Base-by-base conservation (phyloP, 2,113 vertebrate species). In the Ictalurus furcatus region DNA sequence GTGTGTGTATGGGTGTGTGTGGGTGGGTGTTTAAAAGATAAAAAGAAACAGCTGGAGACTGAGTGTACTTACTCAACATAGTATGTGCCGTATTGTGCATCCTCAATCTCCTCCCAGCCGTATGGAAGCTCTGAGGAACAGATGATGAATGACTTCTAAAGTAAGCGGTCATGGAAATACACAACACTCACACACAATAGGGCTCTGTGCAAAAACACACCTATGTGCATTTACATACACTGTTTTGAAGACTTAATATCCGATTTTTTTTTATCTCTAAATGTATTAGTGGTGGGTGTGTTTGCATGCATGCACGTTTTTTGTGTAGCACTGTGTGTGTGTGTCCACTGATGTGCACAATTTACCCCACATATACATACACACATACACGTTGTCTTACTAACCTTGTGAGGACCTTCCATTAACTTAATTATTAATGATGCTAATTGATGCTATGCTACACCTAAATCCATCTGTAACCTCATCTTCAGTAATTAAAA, bases 91-190 rank as follows among this genome's bases (percentile, higher is more conserved):
- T 97, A 99, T 69, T 99, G 98, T 67, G 98, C 97, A 88, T 99
- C 98, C 90, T 98, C 97, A 87, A 99, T 99, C 95, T 97, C 98
- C 94, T 99, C 98, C 98, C 98, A 99, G 85, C 98, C 98, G 44
- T 99, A 99, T 59, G 98, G 98, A 94, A 99, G 97, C 92, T 99
- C 98, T 99, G 91, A 73, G 87, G 63, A 90, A 40, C 16, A n/a
- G 85, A 65, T 37, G 80, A 67, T 78, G 80, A 85, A 85, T 8
- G 23, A 85, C 61, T 48, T 89, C 65, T 44, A 14, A 83, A 84
- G 76, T 44, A 81, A 6, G 61, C 59, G 37, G 37, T 30, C 76
- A 83, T 88, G 83, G 54, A 65, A 90, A 90, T 74, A 71, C 52
- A 61, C 11, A 79, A 56, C 1, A 17, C 17, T 52, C 37, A 0